These are phyloP conservation scores for Mermis nigrescens DNA, from an alignment of 2,888 invertebrate genomes.

Conservation along the genomic window DNA sequence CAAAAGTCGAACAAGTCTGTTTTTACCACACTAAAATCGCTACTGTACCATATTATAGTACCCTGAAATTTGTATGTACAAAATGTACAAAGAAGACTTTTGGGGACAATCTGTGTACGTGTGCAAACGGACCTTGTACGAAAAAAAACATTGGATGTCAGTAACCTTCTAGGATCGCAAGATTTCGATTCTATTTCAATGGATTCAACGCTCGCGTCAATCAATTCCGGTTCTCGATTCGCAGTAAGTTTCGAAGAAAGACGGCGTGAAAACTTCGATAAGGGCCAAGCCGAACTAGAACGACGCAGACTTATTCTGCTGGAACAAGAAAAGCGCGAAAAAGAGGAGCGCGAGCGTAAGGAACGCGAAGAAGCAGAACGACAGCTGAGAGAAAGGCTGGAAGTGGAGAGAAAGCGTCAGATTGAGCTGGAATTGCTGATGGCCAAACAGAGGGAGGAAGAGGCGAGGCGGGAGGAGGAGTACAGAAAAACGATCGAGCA, in stretches of 20 bases:
- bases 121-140: too few species aligned
- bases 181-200: too few species aligned
- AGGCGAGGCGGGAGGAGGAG: slow-evolving; percentile 49
- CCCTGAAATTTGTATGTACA: too few species aligned
- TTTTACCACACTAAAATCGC: too few species aligned
- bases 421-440: slow-evolving; percentile 65
- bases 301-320: slow-evolving; percentile 64
- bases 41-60: too few species aligned
- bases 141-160: too few species aligned
- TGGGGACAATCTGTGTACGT: too few species aligned
- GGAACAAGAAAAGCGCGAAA: slow-evolving; percentile 68
- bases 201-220: too few species aligned
- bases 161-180: too few species aligned
- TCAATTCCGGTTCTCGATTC: background rate
- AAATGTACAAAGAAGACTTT: too few species aligned
- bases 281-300: slow-evolving; percentile 91
- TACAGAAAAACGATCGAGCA: slow-evolving; percentile 57
- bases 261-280: slow-evolving; percentile 84
- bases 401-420: slow-evolving; percentile 51
- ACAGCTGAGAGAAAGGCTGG: slow-evolving; percentile 41
- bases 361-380: slow-evolving; percentile 73
- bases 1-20: too few species aligned
- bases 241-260: slow-evolving; percentile 65
- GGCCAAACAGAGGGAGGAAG: slow-evolving; percentile 55
- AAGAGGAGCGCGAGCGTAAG: slow-evolving; percentile 75